Evolutionary conservation across 2,113 vertebrate species (phyloP).

Genomic region (Archilochus colubris): DNA sequence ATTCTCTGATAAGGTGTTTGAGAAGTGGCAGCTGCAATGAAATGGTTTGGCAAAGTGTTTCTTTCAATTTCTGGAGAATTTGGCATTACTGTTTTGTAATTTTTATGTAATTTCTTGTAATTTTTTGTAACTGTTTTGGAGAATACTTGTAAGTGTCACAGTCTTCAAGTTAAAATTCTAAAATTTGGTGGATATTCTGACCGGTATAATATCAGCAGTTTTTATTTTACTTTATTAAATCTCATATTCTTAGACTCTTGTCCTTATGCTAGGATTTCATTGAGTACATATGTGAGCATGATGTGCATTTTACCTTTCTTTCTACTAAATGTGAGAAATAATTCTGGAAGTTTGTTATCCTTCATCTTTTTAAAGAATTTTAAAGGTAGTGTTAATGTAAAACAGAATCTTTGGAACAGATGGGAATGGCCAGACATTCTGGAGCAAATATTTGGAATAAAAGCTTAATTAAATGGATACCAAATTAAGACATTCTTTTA

Average conservation of each 20-base stretch:
- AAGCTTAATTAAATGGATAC: constrained; percentile 9
- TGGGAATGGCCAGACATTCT: background rate
- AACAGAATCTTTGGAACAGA: constrained; percentile 26
- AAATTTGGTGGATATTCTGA: background rate
- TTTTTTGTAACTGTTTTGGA: background rate
- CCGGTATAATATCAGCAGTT: background rate
- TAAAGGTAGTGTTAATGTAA: background rate
- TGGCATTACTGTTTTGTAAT: background rate
- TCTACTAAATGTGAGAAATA: background rate
- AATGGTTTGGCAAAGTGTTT: background rate
- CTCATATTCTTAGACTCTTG: background rate
- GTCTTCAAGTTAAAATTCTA: background rate
- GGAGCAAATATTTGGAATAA: background rate
- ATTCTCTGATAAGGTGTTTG: background rate
- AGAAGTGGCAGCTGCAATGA: background rate
- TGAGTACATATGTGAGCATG: background rate
- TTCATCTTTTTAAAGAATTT: constrained; percentile 3
- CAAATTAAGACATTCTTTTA: constrained; percentile 10
- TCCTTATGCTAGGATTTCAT: background rate
- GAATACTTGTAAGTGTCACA: background rate
- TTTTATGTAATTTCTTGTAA: background rate
- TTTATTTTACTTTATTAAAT: background rate
- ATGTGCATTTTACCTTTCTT: background rate
- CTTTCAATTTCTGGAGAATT: background rate
- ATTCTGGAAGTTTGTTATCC: background rate